Percentiles rank a stretch among this genome's conserved stretches.
These are phyloP conservation scores for Erebia palarica DNA, from an alignment of 2,888 invertebrate species.

Conservation along the genomic window DNA sequence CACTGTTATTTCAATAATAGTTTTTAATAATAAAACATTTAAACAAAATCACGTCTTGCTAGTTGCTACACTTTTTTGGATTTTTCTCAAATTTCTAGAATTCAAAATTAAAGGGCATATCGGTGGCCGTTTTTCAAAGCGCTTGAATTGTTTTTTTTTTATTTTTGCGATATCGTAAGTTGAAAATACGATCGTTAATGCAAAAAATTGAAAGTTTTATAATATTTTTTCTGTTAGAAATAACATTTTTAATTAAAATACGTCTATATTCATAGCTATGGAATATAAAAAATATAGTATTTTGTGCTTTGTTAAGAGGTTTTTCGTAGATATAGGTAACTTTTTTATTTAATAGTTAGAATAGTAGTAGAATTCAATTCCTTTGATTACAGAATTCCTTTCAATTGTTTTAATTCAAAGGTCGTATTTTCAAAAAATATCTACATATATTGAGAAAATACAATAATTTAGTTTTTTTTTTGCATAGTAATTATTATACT, in stretches of 20 bases:
- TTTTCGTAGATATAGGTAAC: conserved; percentile 5
- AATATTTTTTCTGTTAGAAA: background rate
- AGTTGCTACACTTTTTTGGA: conserved; percentile 53
- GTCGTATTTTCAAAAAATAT: conserved; percentile 34
- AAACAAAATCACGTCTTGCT: conserved; percentile 50
- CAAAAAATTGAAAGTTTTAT: conserved; percentile 18
- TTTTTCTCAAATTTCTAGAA: conserved; percentile 49
- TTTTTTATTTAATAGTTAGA: background rate
- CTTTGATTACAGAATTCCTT: conserved; percentile 11
- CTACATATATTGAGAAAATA: conserved; percentile 33
- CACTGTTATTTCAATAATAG: conserved; percentile 26
- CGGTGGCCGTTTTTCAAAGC: conserved; percentile 71
- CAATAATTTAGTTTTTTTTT: conserved; percentile 16
- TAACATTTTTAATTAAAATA: conserved; percentile 7
- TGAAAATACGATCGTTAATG: conserved; percentile 49
- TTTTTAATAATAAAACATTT: conserved; percentile 32
- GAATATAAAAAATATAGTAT: conserved; percentile 14
- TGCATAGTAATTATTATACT: background rate
- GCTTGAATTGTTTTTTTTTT: conserved; percentile 53
- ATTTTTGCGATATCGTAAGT: conserved; percentile 44
- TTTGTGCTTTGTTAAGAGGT: conserved; percentile 17
- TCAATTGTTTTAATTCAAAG: conserved; percentile 26
- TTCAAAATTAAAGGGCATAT: conserved; percentile 61
- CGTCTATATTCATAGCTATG: background rate
- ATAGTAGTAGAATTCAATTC: conserved; percentile 6